A percentile compares a stretch with the other conserved stretches of the same genome.
phyloP scores from a whole-genome alignment of 2,797 vertebrate species.

The Babyrousa celebensis region DNA sequence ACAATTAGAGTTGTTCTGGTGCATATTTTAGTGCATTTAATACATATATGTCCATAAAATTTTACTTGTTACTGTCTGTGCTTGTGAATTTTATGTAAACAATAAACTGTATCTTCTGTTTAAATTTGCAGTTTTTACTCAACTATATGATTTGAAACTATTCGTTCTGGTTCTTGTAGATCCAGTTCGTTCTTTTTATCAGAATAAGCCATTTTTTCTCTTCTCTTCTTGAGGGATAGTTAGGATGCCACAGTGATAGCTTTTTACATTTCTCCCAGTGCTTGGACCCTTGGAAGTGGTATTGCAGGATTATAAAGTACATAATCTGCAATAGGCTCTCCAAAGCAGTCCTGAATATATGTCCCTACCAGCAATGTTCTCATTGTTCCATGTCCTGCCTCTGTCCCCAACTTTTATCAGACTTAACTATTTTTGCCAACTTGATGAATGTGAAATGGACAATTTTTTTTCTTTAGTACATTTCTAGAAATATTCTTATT shows the following conservation, averaged over 20 bases:
- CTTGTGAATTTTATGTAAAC: constrained; percentile 45
- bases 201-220: background rate
- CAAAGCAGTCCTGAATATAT: background rate
- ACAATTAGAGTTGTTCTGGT: background rate
- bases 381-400: background rate
- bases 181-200: constrained; percentile 51
- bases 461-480: background rate
- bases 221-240: background rate
- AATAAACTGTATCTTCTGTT: background rate
- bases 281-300: constrained; percentile 12
- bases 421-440: constrained; percentile 34
- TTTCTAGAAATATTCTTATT: constrained; percentile 27
- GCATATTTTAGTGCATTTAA: constrained; percentile 44
- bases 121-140: constrained; percentile 34
- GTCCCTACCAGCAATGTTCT: background rate
- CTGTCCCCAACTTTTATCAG: background rate
- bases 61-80: constrained; percentile 37
- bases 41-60: background rate
- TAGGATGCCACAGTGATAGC: background rate
- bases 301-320: background rate
- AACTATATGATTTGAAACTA: background rate
- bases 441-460: background rate
- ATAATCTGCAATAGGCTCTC: background rate
- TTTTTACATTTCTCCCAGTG: constrained; percentile 26
- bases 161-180: background rate